A percentile compares a stretch with the other conserved stretches of the same genome.
These are phyloP conservation scores for Callipepla squamata DNA, from an alignment of 2,113 vertebrate species.

Conservation along the genomic window DNA sequence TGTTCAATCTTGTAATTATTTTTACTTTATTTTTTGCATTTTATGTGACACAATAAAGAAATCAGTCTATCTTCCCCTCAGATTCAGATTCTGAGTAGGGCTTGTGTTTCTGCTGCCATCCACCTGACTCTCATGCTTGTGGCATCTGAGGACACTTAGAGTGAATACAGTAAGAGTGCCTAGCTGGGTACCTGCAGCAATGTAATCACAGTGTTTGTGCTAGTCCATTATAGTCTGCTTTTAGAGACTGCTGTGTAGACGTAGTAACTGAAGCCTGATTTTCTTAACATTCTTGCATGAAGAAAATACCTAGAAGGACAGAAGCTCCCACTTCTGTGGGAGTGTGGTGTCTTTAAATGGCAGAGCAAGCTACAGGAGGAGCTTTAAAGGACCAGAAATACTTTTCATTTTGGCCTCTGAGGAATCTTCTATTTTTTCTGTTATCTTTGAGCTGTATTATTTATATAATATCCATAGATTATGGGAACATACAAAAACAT, in stretches of 20 bases:
- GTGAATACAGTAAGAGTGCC: not conserved
- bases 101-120: not conserved
- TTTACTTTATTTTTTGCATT: not conserved
- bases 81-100: not conserved
- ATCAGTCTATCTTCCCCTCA: not conserved
- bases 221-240: not conserved
- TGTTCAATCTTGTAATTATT: not conserved
- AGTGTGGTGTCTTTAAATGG: slow-evolving; percentile 5
- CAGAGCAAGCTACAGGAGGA: not conserved
- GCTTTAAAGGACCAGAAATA: not conserved
- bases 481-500: not conserved
- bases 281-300: not conserved
- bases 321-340: not conserved
- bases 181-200: not conserved
- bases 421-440: not conserved
- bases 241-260: not conserved
- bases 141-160: not conserved
- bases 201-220: not conserved
- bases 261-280: not conserved
- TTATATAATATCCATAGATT: not conserved
- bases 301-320: slow-evolving; percentile 1
- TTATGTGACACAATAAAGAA: not conserved
- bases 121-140: not conserved
- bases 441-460: not conserved
- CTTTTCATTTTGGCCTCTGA: not conserved